Conservation (phyloP, 2,113 vertebrate genomes). For the Rynchops niger region DNA sequence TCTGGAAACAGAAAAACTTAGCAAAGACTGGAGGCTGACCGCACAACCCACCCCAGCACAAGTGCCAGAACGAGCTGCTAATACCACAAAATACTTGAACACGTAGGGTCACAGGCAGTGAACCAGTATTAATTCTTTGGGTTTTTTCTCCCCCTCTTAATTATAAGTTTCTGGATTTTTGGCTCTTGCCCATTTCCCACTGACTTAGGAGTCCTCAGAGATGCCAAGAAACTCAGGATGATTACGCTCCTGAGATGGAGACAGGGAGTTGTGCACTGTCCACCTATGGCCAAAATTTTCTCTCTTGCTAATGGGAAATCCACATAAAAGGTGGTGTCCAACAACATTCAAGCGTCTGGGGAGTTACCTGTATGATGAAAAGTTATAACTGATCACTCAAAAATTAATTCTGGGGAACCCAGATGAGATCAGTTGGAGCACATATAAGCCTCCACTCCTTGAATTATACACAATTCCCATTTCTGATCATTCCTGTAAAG, state of each 20-base stretch:
- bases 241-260: background rate
- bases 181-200: slow-evolving; percentile 9
- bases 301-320: background rate
- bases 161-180: slow-evolving; percentile 17
- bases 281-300: background rate
- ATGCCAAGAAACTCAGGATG: background rate
- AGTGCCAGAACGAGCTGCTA: background rate
- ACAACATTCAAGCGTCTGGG: background rate
- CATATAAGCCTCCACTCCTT: background rate
- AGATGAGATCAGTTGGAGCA: background rate
- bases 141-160: slow-evolving; percentile 16
- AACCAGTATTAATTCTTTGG: slow-evolving; percentile 13
- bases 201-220: background rate
- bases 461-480: background rate
- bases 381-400: background rate
- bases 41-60: background rate
- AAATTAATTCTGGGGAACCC: background rate
- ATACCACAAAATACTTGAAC: slow-evolving; percentile 8
- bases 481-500: background rate
- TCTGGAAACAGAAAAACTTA: background rate
- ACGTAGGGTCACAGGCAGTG: background rate
- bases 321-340: background rate
- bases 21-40: background rate
- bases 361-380: background rate
- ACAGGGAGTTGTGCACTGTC: background rate